Evolutionary conservation across 2,888 invertebrate species (phyloP), one percentile per base, ranked within the genome.

Genomic region (Cryptus viduatorius): DNA sequence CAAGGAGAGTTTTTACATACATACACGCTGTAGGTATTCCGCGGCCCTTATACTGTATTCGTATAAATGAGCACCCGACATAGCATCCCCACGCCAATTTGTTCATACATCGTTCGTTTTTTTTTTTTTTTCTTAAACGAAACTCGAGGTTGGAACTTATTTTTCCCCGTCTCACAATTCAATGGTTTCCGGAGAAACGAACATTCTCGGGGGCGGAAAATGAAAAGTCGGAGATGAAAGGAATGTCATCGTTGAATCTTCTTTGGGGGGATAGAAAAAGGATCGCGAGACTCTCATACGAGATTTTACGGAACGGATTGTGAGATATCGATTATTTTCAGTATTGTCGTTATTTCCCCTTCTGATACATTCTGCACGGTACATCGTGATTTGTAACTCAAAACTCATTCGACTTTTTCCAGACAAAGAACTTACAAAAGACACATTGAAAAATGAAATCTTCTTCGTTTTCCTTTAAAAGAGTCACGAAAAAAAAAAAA

Each of bases 11-110:
- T 71, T 10, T 56, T 68, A 44, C 29, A 64, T 68, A 44, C 29
- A 64, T n/a, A 24, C 73, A 37, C 37, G 3, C 0, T 37, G 37
- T 37, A 37, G 4, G 4, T n/a, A 29, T 50, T 50, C 37, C 53
- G 19, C 37, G 7, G 3, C 24, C 24, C 24, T 24, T 24, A 24
- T 24, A 24, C n/a, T 67, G 4, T 7, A 64, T 76, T 76, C 69
- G 46, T n/a, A 53, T 37, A 37, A 67, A 82, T 53, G 64, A 77
- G 72, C 77, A 82, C 77, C 76, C 37, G 37, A 7, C 3, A 37
- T 67, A 16, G 24, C 64, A 72, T 72, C 53, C 16, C 56, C n/a
- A 59, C 48, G 65, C 50, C 77, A 82, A 82, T 82, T 82, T 76
- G 59, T 67, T 42, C 19, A 44, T 46, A 24, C 44, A 65, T 24